Base-by-base conservation (phyloP, 2,888 invertebrate species). In the Eumacrocentrus americanus region DNA sequence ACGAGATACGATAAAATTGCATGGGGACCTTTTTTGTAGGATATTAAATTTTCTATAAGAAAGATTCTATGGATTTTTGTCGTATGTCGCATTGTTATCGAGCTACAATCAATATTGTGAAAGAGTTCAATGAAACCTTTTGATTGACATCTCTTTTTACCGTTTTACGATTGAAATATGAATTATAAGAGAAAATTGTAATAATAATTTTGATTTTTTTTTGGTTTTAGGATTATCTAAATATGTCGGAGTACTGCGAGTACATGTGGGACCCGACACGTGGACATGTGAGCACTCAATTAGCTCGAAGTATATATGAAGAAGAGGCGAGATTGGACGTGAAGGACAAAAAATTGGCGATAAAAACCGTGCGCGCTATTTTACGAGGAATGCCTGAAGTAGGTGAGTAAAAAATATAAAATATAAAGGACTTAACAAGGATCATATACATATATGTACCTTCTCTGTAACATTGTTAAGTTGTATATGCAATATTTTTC, bases 171-270 rank as follows among this genome's bases (percentile, higher is more conserved):
- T n/a, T n/a, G n/a, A n/a, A n/a, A n/a, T n/a, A n/a, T n/a, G n/a
- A n/a, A n/a, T n/a, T n/a, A n/a, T n/a, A n/a, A n/a, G n/a, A n/a
- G n/a, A n/a, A n/a, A n/a, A n/a, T n/a, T n/a, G n/a, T n/a, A n/a
- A n/a, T n/a, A n/a, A n/a, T n/a, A n/a, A n/a, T n/a, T n/a, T n/a
- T 44, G 20, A 46, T 46, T 6, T 25, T n/a, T 25, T n/a, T 46
- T 1, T 16, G 20, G 16, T 23, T 25, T 5, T 14, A 46, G 46
- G 23, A 23, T 46, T 14, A 22, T 2, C 23, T 11, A 2, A 7
- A 46, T 23, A 80, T 80, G 80, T 72, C 79, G 6, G 80, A 80
- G 60, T 80, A 80, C 52, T 80, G 79, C 54, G 80, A 80, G 59
- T 80, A 79, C 64, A 73, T 80, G 77, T 80, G 78, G 78, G 74